These are phyloP conservation scores for Neuroscelio doddi DNA, from an alignment of 2,888 invertebrate genomes.

Conservation along the genomic window DNA sequence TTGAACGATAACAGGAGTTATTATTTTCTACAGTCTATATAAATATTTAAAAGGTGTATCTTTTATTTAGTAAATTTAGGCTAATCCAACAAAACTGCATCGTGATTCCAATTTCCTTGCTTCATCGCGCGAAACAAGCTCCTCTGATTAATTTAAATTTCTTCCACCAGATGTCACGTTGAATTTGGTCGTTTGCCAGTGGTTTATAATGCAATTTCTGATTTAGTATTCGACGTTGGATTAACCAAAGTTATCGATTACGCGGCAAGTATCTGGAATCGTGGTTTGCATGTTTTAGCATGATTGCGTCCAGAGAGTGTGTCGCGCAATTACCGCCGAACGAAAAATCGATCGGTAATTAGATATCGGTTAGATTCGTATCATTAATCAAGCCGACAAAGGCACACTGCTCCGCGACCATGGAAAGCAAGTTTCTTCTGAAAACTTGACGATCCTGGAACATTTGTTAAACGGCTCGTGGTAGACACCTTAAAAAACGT, in stretches of 20 bases:
- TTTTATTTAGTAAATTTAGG: no score
- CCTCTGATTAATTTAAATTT: conserved; percentile 31
- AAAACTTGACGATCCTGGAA: conserved; percentile 44
- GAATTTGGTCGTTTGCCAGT: conserved; percentile 31
- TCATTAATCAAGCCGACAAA: conserved; percentile 49
- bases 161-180: conserved; percentile 23
- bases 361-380: conserved; percentile 30
- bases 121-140: conserved; percentile 14
- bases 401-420: conserved; percentile 22
- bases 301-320: conserved; percentile 31
- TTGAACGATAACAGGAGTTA: no score
- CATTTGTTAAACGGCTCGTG: conserved; percentile 51
- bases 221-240: conserved; percentile 31
- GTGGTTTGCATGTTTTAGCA: conserved; percentile 28
- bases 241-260: conserved; percentile 35
- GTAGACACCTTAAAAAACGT: conserved; percentile 50
- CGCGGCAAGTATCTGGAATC: conserved; percentile 30
- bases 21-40: no score
- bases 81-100: no score
- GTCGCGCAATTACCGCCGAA: conserved; percentile 21
- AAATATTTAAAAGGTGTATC: no score
- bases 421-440: conserved; percentile 42
- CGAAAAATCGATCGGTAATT: conserved; percentile 45
- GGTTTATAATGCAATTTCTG: conserved; percentile 31
- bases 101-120: neutral